Conservation (phyloP, 2,888 invertebrate species). For the Lapara coniferarum region DNA sequence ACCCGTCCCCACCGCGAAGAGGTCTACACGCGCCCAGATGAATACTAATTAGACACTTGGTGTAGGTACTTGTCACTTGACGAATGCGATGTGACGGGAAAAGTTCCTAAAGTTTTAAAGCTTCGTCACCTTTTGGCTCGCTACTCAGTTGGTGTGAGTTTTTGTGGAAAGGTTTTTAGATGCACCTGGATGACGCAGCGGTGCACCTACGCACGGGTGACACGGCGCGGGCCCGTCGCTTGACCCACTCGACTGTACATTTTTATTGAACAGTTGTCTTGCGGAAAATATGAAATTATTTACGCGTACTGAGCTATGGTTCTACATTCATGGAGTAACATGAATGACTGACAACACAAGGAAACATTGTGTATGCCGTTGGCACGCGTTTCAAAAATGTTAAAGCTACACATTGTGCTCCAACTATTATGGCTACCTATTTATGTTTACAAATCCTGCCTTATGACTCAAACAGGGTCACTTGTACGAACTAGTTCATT, state of each 20-base stretch:
- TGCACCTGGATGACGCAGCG: constrained; percentile 19
- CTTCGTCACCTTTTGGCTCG: constrained; percentile 4
- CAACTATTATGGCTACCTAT: background rate
- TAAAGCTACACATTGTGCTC: background rate
- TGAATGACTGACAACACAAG: constrained; percentile 29
- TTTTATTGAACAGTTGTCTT: constrained; percentile 31
- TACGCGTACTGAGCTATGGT: constrained; percentile 34
- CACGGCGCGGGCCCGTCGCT: constrained; percentile 39
- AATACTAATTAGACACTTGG: constrained; percentile 80
- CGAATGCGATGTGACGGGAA: constrained; percentile 39
- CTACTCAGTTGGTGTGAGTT: background rate
- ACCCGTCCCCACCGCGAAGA: constrained; percentile 83
- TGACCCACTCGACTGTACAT: constrained; percentile 33
- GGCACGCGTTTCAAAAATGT: background rate
- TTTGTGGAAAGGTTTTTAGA: constrained; percentile 4
- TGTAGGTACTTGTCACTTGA: constrained; percentile 63
- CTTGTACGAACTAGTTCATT: background rate
- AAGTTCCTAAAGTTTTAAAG: constrained; percentile 36
- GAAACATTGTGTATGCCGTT: constrained; percentile 9
- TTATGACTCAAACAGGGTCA: background rate
- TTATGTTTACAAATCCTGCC: background rate
- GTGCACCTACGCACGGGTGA: constrained; percentile 37
- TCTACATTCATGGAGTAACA: constrained; percentile 32
- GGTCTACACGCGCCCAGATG: constrained; percentile 81
- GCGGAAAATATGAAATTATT: constrained; percentile 40